Evolutionary conservation across 2,113 vertebrate species (phyloP).

Genomic region (Oxygymnocypris stewartii): DNA sequence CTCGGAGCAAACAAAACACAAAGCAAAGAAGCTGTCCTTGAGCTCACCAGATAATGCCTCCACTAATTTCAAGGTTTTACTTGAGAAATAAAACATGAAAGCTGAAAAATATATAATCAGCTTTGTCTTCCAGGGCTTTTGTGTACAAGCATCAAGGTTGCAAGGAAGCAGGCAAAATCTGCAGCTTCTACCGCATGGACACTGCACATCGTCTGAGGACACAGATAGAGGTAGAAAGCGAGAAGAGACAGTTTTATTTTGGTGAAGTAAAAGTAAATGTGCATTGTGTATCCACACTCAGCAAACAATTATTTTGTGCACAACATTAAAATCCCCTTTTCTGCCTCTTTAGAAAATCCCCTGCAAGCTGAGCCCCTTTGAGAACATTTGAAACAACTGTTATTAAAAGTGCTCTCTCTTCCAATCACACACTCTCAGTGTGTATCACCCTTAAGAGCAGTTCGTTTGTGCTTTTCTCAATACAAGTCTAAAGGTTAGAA

Average conservation of each 20-base stretch:
- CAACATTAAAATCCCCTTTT: constrained; percentile 30
- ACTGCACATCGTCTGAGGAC: neutral
- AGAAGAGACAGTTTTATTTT: neutral
- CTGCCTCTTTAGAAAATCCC: constrained; percentile 38
- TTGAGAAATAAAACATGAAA: constrained; percentile 29
- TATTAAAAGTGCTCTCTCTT: neutral
- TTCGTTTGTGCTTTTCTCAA: neutral
- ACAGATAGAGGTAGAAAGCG: constrained; percentile 4
- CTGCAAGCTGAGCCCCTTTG: constrained; percentile 6
- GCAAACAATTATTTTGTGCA: constrained; percentile 26
- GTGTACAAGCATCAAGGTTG: neutral
- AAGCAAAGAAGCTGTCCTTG: constrained; percentile 9
- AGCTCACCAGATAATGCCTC: neutral
- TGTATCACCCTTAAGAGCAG: neutral
- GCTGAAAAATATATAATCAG: constrained; percentile 4
- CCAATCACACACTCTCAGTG: neutral
- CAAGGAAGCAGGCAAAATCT: constrained; percentile 11
- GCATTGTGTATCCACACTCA: neutral
- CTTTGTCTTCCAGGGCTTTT: neutral
- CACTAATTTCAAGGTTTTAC: constrained; percentile 39
- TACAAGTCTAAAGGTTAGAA: neutral
- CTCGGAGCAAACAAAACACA: neutral
- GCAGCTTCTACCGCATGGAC: constrained; percentile 9
- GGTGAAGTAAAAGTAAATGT: constrained; percentile 41
- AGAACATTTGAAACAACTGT: constrained; percentile 38